phyloP scores from a whole-genome alignment of 2,888 invertebrate genomes.

The Emesis castigata region DNA sequence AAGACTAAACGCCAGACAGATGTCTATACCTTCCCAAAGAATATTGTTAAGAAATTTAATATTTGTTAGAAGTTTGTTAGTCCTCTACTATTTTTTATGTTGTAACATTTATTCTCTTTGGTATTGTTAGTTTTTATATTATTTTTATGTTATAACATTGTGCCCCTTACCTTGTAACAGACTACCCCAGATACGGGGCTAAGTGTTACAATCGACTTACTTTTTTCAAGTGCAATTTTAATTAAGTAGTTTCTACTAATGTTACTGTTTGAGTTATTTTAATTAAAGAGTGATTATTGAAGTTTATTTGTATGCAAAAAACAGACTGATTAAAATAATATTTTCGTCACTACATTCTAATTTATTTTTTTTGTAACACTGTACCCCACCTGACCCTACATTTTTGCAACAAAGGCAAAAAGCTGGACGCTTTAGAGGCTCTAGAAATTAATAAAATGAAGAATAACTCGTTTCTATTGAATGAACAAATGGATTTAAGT shows the following conservation, averaged over 20 bases:
- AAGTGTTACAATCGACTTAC: conserved; percentile 33
- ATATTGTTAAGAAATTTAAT: neutral
- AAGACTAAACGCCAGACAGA: conserved; percentile 10
- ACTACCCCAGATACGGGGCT: conserved; percentile 39
- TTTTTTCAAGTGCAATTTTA: conserved; percentile 34
- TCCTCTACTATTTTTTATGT: neutral
- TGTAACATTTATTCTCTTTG: neutral
- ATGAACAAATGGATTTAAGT: too few species aligned
- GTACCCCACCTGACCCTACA: neutral
- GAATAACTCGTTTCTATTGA: too few species aligned
- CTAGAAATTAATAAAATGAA: too few species aligned
- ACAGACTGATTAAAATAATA: neutral
- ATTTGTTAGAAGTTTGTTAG: neutral
- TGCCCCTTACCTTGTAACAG: conserved; percentile 30
- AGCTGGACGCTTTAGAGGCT: too few species aligned
- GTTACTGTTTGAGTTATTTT: too few species aligned
- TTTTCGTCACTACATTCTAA: neutral
- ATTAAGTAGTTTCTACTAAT: neutral
- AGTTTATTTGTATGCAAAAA: neutral
- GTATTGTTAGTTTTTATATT: too few species aligned
- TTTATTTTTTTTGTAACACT: neutral
- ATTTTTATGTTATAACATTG: conserved; percentile 13
- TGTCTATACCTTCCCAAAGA: conserved; percentile 15
- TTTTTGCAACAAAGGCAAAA: too few species aligned
- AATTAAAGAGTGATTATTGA: neutral